Conservation (phyloP, 2,888 invertebrate genomes). For the Scaptomyza caliginosa region DNA sequence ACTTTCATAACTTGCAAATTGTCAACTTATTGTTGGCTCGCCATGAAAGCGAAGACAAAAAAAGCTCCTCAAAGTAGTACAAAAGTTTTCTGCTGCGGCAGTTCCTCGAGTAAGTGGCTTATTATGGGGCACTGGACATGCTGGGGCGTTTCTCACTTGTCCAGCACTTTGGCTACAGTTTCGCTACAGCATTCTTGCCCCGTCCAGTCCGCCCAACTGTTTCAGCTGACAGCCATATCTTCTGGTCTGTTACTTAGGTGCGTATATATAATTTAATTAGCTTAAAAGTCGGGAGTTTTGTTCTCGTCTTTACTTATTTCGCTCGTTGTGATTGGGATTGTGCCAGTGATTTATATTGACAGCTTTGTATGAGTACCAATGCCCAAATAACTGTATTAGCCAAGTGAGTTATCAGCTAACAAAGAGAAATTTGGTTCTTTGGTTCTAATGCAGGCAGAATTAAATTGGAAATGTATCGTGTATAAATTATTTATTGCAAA, state of each 20-base stretch:
- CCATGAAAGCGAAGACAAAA: slow-evolving; percentile 42
- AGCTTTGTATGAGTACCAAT: slow-evolving; percentile 22
- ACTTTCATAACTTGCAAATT: slow-evolving; percentile 79
- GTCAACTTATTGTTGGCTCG: slow-evolving; percentile 76
- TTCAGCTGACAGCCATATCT: slow-evolving; percentile 16
- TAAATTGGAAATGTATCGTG: not conserved
- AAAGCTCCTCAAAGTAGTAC: slow-evolving; percentile 32
- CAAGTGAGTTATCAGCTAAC: slow-evolving; percentile 41
- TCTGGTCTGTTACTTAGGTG: slow-evolving; percentile 36
- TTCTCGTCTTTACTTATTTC: not conserved
- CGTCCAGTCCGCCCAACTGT: not conserved
- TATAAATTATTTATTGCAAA: not conserved
- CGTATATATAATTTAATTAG: slow-evolving; percentile 76
- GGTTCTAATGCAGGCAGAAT: not conserved
- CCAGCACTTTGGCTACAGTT: slow-evolving; percentile 23
- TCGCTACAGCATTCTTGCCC: not conserved
- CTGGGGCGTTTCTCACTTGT: slow-evolving; percentile 17
- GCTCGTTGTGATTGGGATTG: slow-evolving; percentile 8
- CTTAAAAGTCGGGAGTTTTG: slow-evolving; percentile 60
- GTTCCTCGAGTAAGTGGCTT: slow-evolving; percentile 64
- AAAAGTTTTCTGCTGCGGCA: slow-evolving; percentile 48
- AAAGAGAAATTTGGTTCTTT: not conserved
- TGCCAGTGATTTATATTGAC: slow-evolving; percentile 67
- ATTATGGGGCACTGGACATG: slow-evolving; percentile 44
- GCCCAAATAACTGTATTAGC: slow-evolving; percentile 29